Evolutionary conservation across 1,140 invertebrate species (phyloP).

Genomic region (Monochamus saltuarius): DNA sequence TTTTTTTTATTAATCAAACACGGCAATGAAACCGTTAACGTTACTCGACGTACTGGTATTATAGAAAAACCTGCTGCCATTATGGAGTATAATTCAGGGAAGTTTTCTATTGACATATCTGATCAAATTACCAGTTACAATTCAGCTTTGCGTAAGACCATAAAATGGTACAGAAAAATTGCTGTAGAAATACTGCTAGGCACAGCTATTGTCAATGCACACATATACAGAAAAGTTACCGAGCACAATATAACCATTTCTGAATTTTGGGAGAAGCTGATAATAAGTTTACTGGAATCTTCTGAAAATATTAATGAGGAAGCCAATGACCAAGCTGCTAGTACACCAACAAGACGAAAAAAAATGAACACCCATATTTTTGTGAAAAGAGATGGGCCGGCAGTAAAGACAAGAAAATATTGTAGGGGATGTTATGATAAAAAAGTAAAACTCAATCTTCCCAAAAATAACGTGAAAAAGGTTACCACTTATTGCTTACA

Average conservation of each 20-base stretch:
- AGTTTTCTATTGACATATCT: slow-evolving; percentile 1
- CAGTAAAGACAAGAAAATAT: too few species aligned
- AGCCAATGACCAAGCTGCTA: too few species aligned
- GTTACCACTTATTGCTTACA: too few species aligned
- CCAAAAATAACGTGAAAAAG: too few species aligned
- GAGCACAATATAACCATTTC: slow-evolving; percentile 22
- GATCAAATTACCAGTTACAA: slow-evolving; percentile 44
- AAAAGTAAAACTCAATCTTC: too few species aligned
- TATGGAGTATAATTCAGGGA: slow-evolving; percentile 8
- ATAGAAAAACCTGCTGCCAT: slow-evolving; percentile 6
- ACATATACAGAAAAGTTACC: slow-evolving; percentile 27
- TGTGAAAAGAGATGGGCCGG: too few species aligned
- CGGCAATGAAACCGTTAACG: slow-evolving; percentile 36
- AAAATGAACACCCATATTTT: too few species aligned
- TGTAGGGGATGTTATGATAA: too few species aligned
- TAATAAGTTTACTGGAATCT: too few species aligned
- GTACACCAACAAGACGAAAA: too few species aligned
- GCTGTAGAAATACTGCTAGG: slow-evolving; percentile 43
- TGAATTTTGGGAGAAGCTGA: slow-evolving; percentile 16
- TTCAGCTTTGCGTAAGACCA: slow-evolving; percentile 38
- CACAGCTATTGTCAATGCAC: slow-evolving; percentile 39
- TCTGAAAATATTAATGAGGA: too few species aligned
- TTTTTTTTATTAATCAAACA: slow-evolving; percentile 45
- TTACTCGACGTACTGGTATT: slow-evolving; percentile 34
- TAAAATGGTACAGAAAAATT: slow-evolving; percentile 49